Conservation (phyloP, 2,888 invertebrate genomes). For the Nasonovia ribisnigri region DNA sequence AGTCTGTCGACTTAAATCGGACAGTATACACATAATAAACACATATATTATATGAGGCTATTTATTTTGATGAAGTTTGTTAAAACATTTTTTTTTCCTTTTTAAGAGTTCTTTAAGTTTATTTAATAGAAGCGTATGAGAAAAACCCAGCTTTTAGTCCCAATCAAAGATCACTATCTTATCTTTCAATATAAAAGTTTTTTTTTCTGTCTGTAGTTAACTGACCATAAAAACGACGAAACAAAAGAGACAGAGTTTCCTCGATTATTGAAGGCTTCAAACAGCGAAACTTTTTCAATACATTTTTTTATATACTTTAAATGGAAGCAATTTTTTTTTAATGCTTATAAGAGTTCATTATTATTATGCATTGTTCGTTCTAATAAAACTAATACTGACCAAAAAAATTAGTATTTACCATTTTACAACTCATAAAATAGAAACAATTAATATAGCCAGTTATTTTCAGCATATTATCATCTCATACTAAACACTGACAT, state of each 20-base stretch:
- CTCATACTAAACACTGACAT: neutral
- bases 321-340: neutral
- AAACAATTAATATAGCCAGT: neutral
- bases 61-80: neutral
- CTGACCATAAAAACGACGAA: conserved; percentile 61
- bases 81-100: neutral
- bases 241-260: conserved; percentile 36
- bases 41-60: neutral
- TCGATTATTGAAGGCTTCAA: conserved; percentile 42
- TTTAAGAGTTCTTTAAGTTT: conserved; percentile 4
- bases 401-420: neutral
- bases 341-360: neutral
- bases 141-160: conserved; percentile 44
- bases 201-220: conserved; percentile 45
- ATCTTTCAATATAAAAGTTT: conserved; percentile 62
- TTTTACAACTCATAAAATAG: neutral
- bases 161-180: conserved; percentile 54
- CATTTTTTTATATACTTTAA: conserved; percentile 19
- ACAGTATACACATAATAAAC: neutral
- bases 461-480: neutral
- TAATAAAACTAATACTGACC: neutral
- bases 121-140: conserved; percentile 28
- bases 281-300: conserved; percentile 44
- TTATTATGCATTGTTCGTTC: neutral
- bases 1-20: neutral